A percentile compares a stretch with the other conserved stretches of the same genome.
Conservation (phyloP, 2,797 vertebrate genomes). For the Argya squamiceps region DNA sequence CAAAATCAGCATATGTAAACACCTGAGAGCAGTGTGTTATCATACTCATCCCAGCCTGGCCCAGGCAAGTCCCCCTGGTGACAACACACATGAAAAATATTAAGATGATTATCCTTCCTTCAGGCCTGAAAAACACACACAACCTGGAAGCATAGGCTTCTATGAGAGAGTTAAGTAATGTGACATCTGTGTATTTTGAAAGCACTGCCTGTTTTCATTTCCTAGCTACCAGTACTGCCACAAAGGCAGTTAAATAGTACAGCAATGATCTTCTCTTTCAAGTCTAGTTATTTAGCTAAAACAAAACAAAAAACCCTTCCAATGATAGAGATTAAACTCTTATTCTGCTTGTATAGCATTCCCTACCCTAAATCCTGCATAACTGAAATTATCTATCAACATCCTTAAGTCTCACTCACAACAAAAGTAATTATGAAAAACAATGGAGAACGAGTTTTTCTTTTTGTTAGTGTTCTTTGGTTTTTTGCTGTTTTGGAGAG, state of each 20-base stretch:
- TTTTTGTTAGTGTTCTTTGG: fast-evolving
- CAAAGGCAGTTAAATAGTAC: background rate
- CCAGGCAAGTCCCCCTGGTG: background rate
- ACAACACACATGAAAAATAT: background rate
- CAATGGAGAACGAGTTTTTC: background rate
- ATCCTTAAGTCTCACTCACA: background rate
- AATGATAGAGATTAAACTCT: background rate
- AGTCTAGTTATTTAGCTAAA: background rate
- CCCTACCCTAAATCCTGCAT: background rate
- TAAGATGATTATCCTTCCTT: background rate
- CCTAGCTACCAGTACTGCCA: background rate
- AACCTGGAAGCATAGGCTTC: background rate
- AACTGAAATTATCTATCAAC: background rate
- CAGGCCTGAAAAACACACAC: background rate
- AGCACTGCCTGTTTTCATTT: background rate
- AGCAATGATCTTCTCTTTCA: background rate
- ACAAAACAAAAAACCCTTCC: background rate
- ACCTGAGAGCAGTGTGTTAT: background rate
- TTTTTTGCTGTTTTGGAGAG: background rate
- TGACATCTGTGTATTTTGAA: background rate
- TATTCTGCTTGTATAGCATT: background rate
- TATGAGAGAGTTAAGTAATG: background rate
- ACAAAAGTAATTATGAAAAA: background rate
- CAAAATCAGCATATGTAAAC: background rate
- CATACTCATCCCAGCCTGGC: background rate